Conservation (phyloP, 2,888 invertebrate genomes). For the Buathra laborator region DNA sequence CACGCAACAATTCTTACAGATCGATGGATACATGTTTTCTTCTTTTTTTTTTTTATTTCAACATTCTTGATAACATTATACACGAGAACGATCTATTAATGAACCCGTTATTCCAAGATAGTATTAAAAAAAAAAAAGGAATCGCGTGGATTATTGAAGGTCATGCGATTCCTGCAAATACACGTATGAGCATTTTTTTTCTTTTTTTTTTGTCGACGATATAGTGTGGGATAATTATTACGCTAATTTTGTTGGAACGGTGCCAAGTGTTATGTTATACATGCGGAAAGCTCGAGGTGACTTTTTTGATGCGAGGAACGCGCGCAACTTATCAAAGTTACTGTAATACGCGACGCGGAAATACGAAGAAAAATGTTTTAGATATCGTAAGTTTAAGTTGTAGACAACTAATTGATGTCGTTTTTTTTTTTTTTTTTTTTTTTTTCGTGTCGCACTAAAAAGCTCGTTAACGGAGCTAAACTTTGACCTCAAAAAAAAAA, state of each 20-base stretch:
- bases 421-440: no score
- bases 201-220: neutral
- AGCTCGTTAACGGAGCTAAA: neutral
- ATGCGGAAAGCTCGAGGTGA: neutral
- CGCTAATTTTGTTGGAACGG: constrained; percentile 3
- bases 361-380: no score
- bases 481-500: no score
- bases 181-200: no score
- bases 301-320: neutral
- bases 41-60: neutral
- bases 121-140: no score
- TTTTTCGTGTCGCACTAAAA: no score
- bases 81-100: constrained; percentile 23
- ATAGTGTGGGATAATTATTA: no score
- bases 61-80: neutral
- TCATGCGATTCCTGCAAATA: neutral
- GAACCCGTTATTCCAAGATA: neutral
- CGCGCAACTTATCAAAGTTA: no score
- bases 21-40: constrained; percentile 8
- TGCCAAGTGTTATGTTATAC: constrained; percentile 32
- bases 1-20: constrained; percentile 29
- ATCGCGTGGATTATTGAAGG: neutral
- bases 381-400: no score
- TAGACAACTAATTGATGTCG: no score
- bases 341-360: no score